Evolutionary conservation across 2,888 invertebrate species (phyloP), one percentile per base, ranked within the genome.

Genomic region (Noctua janthina): DNA sequence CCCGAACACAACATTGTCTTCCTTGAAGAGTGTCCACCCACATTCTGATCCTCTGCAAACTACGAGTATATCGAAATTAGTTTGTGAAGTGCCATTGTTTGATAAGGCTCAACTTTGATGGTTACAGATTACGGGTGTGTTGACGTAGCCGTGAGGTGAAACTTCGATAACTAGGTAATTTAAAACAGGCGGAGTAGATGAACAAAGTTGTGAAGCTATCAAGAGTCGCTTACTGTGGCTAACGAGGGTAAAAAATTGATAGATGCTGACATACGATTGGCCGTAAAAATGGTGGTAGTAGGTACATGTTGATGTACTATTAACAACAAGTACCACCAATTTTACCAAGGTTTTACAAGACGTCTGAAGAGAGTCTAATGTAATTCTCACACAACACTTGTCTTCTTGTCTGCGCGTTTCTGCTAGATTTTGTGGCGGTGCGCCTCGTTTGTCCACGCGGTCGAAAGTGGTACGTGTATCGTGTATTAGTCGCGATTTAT

Each of bases 81-180:
- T 91, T 92, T 77, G 75, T 81, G 51, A 89, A 91, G 89, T 88
- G 79, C 78, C 87, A 87, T 83, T 89, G 86, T 91, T 89, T 87
- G 82, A 83, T 68, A 70, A 74, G 76, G 71, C 59, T 67, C 74
- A 78, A 88, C 78, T 86, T 83, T 81, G 78, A 85, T 80, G 75
- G 81, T 72, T 71, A 67, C 73, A 66, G 78, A 85, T 78, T 75
- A 80, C 75, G 82, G 85, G 82, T 74, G 73, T 67, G 74, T 82
- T 78, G 56, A 76, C 66, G 56, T 54, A 72, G 49, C 74, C 68
- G 51, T 79, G 51, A 69, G 43, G 51, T 39, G 35, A 46, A 76
- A 86, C 73, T 78, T 83, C 23, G 67, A 74, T 78, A 76, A 79
- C 75, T 71, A n/a, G 70, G 46, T 74, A 46, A 86, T 70, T 84